Evolutionary conservation across 2,113 vertebrate species (phyloP).

Genomic region (Sciurus niger): DNA sequence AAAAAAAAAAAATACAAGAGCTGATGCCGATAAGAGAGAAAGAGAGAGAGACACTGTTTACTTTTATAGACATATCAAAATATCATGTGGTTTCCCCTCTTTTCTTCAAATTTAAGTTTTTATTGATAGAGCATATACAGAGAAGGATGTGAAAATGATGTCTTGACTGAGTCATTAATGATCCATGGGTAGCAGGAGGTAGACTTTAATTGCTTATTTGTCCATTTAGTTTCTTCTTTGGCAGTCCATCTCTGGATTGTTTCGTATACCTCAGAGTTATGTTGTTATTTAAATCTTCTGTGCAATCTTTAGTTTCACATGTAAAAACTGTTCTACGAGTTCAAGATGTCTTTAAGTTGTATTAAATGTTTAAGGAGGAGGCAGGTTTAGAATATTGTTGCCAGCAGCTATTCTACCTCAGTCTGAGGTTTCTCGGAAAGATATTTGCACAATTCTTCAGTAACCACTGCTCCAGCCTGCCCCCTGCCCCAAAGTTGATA

Average conservation of each 20-base stretch:
- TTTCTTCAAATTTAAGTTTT: constrained; percentile 53
- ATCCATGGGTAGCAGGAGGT: background rate
- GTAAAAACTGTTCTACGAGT: background rate
- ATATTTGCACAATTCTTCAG: background rate
- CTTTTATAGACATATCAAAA: background rate
- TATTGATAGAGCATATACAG: background rate
- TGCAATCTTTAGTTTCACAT: constrained; percentile 3
- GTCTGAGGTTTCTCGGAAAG: constrained; percentile 17
- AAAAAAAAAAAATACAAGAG: background rate
- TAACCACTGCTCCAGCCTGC: background rate
- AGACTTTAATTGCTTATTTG: constrained; percentile 51
- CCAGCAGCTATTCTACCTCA: background rate
- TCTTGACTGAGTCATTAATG: constrained; percentile 29
- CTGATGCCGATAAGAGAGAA: no score
- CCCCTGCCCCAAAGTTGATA: background rate
- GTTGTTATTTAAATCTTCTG: constrained; percentile 45
- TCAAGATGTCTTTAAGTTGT: background rate
- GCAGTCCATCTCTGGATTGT: constrained; percentile 4
- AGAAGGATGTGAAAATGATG: constrained; percentile 25
- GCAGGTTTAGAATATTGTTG: background rate
- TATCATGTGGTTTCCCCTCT: background rate
- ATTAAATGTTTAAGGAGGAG: background rate
- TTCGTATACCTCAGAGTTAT: constrained; percentile 13
- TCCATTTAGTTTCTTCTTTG: constrained; percentile 64
- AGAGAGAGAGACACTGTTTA: background rate